Percentiles rank a stretch among this genome's conserved stretches.
phyloP scores from a whole-genome alignment of 1,140 invertebrate genomes.

The Aphelinus certus region DNA sequence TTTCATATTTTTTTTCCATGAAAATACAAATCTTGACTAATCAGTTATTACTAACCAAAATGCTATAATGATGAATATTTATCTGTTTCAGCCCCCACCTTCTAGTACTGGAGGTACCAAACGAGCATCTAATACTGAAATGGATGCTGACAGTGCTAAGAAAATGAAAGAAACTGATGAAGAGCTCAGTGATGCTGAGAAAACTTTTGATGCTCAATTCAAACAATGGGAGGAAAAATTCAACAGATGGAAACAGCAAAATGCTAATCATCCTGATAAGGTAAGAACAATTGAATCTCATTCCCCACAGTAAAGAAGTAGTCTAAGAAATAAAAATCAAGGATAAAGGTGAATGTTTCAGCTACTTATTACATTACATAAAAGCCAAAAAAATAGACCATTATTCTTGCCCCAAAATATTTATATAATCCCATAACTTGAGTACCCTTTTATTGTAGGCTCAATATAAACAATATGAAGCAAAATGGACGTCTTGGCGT shows the following conservation, averaged over 20 bases:
- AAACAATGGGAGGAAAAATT: slow-evolving; percentile 87
- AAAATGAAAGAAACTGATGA: slow-evolving; percentile 60
- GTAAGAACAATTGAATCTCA: slow-evolving; percentile 53
- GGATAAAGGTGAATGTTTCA: too few species aligned
- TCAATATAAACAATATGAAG: slow-evolving; percentile 83
- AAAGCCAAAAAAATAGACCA: too few species aligned
- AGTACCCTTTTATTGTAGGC: slow-evolving; percentile 55
- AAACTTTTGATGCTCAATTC: slow-evolving; percentile 83
- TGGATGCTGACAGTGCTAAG: slow-evolving; percentile 58
- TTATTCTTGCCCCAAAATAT: too few species aligned
- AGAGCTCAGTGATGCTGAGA: slow-evolving; percentile 75
- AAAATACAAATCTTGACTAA: too few species aligned
- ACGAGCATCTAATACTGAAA: slow-evolving; percentile 45
- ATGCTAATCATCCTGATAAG: slow-evolving; percentile 86
- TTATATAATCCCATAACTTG: too few species aligned
- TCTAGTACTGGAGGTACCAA: slow-evolving; percentile 42
- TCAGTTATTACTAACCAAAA: too few species aligned
- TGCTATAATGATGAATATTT: too few species aligned
- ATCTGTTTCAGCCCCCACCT: slow-evolving; percentile 20
- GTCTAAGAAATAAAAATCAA: neutral
- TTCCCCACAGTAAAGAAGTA: neutral
- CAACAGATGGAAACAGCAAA: slow-evolving; percentile 84
- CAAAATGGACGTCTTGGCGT: slow-evolving; percentile 83
- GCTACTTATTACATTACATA: too few species aligned
- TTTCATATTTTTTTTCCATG: too few species aligned